Base-by-base conservation (phyloP, 2,888 invertebrate species). In the Acheta domesticus region DNA sequence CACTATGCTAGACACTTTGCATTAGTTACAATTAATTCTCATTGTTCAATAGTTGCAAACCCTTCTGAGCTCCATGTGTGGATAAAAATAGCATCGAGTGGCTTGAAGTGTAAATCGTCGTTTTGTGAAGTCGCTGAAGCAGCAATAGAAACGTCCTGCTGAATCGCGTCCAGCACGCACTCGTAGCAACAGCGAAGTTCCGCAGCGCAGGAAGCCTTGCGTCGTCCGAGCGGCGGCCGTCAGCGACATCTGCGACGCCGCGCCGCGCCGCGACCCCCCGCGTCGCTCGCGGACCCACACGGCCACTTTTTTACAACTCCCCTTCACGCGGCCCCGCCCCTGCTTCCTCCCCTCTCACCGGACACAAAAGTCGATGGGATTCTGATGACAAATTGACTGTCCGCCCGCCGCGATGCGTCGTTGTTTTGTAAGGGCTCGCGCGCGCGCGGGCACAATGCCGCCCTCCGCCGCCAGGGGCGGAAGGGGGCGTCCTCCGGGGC, bases 241-340 rank as follows among this genome's bases (percentile, higher is more conserved):
- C 23, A 2, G 23, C 23, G 23, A 62, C 62, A 62, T 62, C 62
- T 62, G 62, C 77, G 49, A n/a, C 1, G 5, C 49, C n/a, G n/a
- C n/a, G n/a, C n/a, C n/a, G n/a, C n/a, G n/a, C n/a, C n/a, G 12
- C 49, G 16, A 49, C 49, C 49, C 76, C 76, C 76, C n/a, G 76
- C 21, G 14, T n/a, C 20, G 36, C 36, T 20, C 36, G 12, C 1
- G 36, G 8, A 20, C 77, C 77, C 48, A 49, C 49, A 49, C 77
- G 48, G 16, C 20, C 49, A 49, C 48, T 50, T 76, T 77, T 49
- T 50, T 48, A n/a, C 19, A 8, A 4, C 36, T 36, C 36, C 75
- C 75, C 75, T 75, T 5, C 49, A 16, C 49, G n/a, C 49, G 14
- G 14, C 20, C 48, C 16, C 21, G 14, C 49, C 76, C 14, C 76